phyloP scores from a whole-genome alignment of 1,140 invertebrate species.

The Zaprionus vittiger region DNA sequence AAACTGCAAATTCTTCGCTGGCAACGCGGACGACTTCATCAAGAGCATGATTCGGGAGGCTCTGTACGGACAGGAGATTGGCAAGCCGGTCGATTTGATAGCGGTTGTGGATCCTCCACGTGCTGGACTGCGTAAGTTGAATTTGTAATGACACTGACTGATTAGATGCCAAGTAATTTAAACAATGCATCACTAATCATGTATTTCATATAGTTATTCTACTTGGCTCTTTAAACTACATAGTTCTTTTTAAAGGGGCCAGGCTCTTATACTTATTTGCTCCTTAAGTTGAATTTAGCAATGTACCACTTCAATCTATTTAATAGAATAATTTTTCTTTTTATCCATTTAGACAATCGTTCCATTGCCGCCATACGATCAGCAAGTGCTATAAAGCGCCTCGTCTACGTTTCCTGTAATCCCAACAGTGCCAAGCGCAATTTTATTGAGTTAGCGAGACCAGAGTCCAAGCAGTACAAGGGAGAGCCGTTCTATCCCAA shows the following conservation, averaged over 20 bases:
- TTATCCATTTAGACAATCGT: slow-evolving; percentile 87
- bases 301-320: neutral
- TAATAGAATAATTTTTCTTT: neutral
- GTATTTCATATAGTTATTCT: neutral
- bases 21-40: slow-evolving; percentile 96
- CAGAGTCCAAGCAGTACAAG: slow-evolving; percentile 91
- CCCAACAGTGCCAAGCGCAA: slow-evolving; percentile 93
- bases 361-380: slow-evolving; percentile 92
- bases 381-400: slow-evolving; percentile 89
- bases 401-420: slow-evolving; percentile 97
- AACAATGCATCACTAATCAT: neutral
- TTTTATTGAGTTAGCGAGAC: slow-evolving; percentile 93
- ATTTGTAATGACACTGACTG: no score
- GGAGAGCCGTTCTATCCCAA: slow-evolving; percentile 93
- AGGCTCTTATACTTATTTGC: neutral
- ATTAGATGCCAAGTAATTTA: neutral
- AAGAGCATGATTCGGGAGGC: slow-evolving; percentile 88
- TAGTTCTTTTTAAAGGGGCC: no score
- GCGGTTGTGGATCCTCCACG: slow-evolving; percentile 99
- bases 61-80: slow-evolving; percentile 86
- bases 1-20: slow-evolving; percentile 95
- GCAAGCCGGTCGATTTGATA: slow-evolving; percentile 84
- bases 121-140: slow-evolving; percentile 92
- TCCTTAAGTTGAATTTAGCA: neutral
- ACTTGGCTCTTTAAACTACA: no score